Conservation (phyloP, 2,113 vertebrate species). For the Neodon shergylaensis region DNA sequence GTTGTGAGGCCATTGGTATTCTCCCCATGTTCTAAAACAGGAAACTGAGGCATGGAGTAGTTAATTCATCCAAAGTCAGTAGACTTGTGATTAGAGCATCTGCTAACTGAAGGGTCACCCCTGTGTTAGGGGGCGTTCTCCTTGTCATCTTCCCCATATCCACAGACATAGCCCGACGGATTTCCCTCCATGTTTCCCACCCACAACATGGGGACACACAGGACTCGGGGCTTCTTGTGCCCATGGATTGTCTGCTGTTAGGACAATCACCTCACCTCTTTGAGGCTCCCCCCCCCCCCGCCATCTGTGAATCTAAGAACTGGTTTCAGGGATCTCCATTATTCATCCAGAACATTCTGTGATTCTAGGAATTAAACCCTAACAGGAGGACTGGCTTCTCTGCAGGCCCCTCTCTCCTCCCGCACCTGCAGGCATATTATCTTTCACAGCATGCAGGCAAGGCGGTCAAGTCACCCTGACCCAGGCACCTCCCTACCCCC, state of each 20-base stretch:
- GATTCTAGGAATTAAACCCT: constrained; percentile 57
- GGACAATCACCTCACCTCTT: not conserved
- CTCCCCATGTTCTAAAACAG: not conserved
- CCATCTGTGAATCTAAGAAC: not conserved
- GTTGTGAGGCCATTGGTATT: not conserved
- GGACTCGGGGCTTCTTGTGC: not conserved
- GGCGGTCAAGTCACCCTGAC: constrained; percentile 69
- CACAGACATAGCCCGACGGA: not conserved
- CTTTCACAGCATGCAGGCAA: constrained; percentile 26
- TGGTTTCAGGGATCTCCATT: not conserved
- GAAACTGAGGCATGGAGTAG: not conserved
- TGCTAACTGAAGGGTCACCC: not conserved
- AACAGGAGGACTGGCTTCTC: constrained; percentile 38
- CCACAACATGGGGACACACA: not conserved
- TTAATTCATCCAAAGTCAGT: not conserved
- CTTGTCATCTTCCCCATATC: not conserved
- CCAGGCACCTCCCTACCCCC: constrained; percentile 25
- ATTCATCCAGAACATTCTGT: constrained; percentile 52
- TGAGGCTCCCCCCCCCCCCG: not conserved
- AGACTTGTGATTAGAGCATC: not conserved
- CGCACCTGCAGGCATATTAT: constrained; percentile 60
- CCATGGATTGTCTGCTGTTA: not conserved
- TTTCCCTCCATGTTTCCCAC: not conserved
- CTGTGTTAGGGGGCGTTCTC: not conserved
- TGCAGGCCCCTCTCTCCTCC: not conserved